Evolutionary conservation across 1,140 invertebrate species (phyloP), one percentile per base, ranked within the genome.

Genomic region (Papilio glaucus): DNA sequence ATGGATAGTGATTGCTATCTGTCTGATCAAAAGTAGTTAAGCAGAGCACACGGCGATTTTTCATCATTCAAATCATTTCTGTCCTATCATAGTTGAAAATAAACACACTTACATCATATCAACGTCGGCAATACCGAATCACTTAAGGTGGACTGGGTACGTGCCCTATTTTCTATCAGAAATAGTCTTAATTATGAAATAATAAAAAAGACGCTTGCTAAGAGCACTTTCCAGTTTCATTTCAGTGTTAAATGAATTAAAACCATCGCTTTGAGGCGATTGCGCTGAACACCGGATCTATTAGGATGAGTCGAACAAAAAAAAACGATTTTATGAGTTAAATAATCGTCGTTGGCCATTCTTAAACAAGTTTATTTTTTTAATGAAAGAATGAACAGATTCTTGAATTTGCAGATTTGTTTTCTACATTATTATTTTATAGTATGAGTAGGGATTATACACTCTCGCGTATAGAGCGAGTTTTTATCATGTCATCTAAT

Each of bases 181-280:
- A 21, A 24, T 57, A 57, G 21, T 26, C 49, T 57, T 57, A 21
- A 57, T 57, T 24, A 18, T 49, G 10, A 12, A 13, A 41, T 13
- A 13, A 41, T 13, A 41, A 53, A 12, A 53, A 53, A 26, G 9
- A 6, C 18, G 18, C 12, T 26, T 13, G 49, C 21, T 57, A 57
- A 45, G 49, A 57, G 49, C 49, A 24, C 49, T 57, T 57, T 24
- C 24, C 21, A 24, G 62, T 65, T 65, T 24, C 12, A 65, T 65
- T 39, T 39, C 18, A 38, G 62, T 24, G 62, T 65, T 65, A 39
- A 65, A 65, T 65, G 62, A 41, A 65, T 65, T 65, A 65, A 65
- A 65, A 41, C 61, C 33, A 21, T 65, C 61, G 33, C 62, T 65
- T 65, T 41, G 62, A 41, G 62, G 12, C 38, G 37, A 39, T 65